Evolutionary conservation across 2,113 vertebrate genomes (phyloP).

Genomic region (Sinocyclocheilus maitianheensis): DNA sequence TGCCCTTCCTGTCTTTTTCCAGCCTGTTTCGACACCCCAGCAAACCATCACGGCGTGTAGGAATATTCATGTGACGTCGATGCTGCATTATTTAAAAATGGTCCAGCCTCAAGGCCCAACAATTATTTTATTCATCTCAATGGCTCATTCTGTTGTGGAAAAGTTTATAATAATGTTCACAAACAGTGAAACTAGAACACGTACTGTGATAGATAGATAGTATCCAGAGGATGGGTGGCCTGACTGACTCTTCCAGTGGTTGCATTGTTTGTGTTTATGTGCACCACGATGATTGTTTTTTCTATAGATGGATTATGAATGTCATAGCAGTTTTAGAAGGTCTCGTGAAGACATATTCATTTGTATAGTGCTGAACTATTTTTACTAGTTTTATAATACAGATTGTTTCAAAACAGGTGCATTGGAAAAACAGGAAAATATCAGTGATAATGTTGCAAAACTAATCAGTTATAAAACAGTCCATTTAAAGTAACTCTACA

Average conservation of each 20-base stretch:
- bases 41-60: not conserved
- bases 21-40: constrained; percentile 28
- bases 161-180: not conserved
- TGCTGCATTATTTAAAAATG: constrained; percentile 24
- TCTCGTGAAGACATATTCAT: too few relatives aligned
- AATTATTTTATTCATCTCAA: not conserved
- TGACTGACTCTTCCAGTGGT: not conserved
- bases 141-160: not conserved
- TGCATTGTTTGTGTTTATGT: not conserved
- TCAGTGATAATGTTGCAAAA: too few relatives aligned
- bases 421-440: not conserved
- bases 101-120: not conserved
- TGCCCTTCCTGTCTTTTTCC: constrained; percentile 10
- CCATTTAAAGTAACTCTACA: not conserved
- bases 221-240: not conserved
- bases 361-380: too few relatives aligned
- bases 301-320: too few relatives aligned
- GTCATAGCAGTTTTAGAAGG: too few relatives aligned
- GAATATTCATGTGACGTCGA: constrained; percentile 7
- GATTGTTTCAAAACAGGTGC: too few relatives aligned
- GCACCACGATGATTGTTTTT: not conserved
- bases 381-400: not conserved
- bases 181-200: not conserved
- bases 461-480: too few relatives aligned
- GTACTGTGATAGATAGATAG: not conserved